Evolutionary conservation across 2,113 vertebrate species (phyloP).

Genomic region (Siphamia tubifer): DNA sequence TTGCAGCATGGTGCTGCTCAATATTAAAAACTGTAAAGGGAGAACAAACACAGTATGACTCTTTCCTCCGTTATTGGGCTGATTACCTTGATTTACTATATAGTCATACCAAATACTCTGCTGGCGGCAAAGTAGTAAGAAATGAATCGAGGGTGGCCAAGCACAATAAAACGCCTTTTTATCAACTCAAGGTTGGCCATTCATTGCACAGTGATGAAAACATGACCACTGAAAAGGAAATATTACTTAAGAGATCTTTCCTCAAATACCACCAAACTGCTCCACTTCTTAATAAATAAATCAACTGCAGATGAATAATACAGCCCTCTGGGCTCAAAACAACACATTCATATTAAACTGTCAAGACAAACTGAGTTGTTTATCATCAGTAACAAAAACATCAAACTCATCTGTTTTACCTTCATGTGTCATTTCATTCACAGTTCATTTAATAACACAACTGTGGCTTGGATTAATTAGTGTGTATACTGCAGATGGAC

Average conservation of each 20-base stretch:
- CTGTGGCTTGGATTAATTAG: not conserved
- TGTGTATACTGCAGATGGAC: too few relatives aligned
- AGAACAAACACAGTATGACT: not conserved
- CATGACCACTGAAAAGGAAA: not conserved
- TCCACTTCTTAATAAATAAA: not conserved
- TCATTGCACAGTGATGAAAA: conserved; percentile 5
- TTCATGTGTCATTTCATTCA: not conserved
- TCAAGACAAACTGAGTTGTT: not conserved
- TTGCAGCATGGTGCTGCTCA: not conserved
- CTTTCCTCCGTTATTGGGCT: not conserved
- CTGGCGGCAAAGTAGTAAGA: conserved; percentile 4
- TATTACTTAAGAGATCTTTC: not conserved
- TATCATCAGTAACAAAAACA: not conserved
- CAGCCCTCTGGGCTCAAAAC: conserved; percentile 1
- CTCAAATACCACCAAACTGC: not conserved
- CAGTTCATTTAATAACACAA: not conserved
- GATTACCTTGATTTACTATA: not conserved
- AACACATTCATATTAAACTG: conserved; percentile 8
- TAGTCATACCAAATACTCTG: not conserved
- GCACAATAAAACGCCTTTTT: not conserved
- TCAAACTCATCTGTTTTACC: not conserved
- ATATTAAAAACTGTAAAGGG: not conserved
- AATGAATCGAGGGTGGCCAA: conserved; percentile 13
- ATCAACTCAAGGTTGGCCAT: conserved; percentile 3
- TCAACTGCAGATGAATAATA: conserved; percentile 12